phyloP scores from a whole-genome alignment of 2,113 vertebrate genomes.

The Psittacula cyanocephala region DNA sequence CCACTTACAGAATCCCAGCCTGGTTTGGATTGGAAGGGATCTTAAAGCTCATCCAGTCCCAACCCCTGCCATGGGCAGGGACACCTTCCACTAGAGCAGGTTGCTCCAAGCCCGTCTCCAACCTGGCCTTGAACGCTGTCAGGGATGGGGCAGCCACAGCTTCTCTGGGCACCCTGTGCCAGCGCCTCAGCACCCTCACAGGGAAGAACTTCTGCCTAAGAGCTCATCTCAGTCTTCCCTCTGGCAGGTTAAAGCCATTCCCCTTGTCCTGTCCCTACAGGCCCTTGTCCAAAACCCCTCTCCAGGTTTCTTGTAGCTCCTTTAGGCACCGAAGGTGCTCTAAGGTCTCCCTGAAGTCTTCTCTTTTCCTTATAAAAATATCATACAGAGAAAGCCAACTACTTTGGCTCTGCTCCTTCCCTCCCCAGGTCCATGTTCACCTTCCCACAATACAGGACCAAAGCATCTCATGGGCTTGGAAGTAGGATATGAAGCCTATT shows the following conservation, averaged over 20 bases:
- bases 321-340: not conserved
- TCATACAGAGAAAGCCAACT: accelerated
- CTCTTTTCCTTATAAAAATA: not conserved
- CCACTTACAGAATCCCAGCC: accelerated
- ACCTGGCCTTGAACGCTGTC: not conserved
- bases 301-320: not conserved
- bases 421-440: not conserved
- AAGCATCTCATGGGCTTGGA: not conserved
- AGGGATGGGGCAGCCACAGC: too few relatives aligned
- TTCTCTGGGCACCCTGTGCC: too few relatives aligned
- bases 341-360: not conserved
- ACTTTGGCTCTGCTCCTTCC: not conserved
- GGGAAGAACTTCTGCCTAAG: too few relatives aligned
- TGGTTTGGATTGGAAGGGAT: not conserved
- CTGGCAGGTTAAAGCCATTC: not conserved
- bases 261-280: not conserved
- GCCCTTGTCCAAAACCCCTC: not conserved
- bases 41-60: accelerated
- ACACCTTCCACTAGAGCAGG: accelerated
- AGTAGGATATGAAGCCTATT: not conserved
- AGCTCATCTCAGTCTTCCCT: not conserved
- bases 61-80: accelerated
- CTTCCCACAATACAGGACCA: not conserved
- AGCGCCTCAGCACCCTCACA: too few relatives aligned
- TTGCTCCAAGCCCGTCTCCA: accelerated